Percentiles rank a stretch among this genome's conserved stretches.
Evolutionary conservation across 2,113 vertebrate species (phyloP).

Genomic region (Cheirogaleus medius): DNA sequence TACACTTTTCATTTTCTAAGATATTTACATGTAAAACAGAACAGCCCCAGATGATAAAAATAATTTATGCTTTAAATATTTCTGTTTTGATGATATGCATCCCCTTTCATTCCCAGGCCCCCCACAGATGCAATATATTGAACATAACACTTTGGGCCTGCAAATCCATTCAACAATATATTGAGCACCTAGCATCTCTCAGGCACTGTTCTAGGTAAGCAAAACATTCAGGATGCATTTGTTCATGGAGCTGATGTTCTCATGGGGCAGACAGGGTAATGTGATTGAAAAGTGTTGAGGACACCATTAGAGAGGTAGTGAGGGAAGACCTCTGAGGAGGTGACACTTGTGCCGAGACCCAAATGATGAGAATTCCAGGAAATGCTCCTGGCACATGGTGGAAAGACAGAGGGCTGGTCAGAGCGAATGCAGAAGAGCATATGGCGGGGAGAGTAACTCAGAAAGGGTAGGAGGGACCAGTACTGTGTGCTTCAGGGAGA

Average conservation of each 20-base stretch:
- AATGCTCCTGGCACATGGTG: not conserved
- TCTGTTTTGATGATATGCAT: not conserved
- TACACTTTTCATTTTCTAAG: slow-evolving; percentile 20
- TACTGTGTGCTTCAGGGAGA: not conserved
- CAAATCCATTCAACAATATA: not conserved
- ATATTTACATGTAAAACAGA: not conserved
- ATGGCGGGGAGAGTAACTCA: not conserved
- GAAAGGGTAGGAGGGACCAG: not conserved
- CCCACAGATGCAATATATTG: not conserved
- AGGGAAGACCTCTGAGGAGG: not conserved
- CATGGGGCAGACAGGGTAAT: not conserved
- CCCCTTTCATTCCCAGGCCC: not conserved
- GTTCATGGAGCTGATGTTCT: not conserved
- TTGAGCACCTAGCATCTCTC: not conserved
- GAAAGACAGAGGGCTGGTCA: not conserved
- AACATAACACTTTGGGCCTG: not conserved
- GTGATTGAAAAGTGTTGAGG: not conserved
- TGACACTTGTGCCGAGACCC: not conserved
- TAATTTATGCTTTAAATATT: slow-evolving; percentile 1
- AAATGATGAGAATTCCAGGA: not conserved
- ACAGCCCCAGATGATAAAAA: not conserved
- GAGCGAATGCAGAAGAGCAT: not conserved
- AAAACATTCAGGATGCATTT: not conserved
- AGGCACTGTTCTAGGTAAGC: not conserved
- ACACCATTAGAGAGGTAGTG: not conserved